These are phyloP conservation scores for Pteronura brasiliensis DNA, from an alignment of 2,113 vertebrate genomes.

Conservation along the genomic window DNA sequence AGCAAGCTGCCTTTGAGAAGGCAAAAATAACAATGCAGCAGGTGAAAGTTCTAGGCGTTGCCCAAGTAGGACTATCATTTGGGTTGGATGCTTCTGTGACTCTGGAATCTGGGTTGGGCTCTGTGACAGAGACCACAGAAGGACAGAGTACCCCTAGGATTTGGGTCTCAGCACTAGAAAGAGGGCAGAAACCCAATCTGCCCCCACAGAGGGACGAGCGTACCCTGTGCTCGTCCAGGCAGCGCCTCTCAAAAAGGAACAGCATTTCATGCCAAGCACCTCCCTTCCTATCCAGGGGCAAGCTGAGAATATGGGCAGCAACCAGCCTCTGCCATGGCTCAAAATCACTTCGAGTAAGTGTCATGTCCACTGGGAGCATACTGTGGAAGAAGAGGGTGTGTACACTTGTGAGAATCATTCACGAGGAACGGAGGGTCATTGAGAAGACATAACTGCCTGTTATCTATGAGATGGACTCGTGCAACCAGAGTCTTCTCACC, in stretches of 20 bases:
- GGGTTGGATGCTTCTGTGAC: background rate
- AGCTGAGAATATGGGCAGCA: background rate
- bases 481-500: background rate
- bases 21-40: background rate
- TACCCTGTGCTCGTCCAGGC: background rate
- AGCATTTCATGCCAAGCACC: background rate
- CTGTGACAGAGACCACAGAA: too few relatives aligned
- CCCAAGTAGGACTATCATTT: background rate
- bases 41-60: background rate
- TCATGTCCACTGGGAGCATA: background rate
- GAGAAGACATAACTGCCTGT: background rate
- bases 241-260: background rate
- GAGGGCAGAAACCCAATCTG: background rate
- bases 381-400: background rate
- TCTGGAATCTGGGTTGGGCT: background rate
- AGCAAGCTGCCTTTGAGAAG: background rate
- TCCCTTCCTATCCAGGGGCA: background rate
- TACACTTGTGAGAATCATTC: background rate
- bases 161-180: background rate
- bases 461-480: background rate
- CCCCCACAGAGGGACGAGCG: background rate
- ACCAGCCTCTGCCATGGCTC: background rate
- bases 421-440: background rate
- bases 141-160: background rate
- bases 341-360: background rate